These are phyloP conservation scores for Hyposmocoma kahamanoa DNA, from an alignment of 1,140 invertebrate genomes.

Conservation along the genomic window DNA sequence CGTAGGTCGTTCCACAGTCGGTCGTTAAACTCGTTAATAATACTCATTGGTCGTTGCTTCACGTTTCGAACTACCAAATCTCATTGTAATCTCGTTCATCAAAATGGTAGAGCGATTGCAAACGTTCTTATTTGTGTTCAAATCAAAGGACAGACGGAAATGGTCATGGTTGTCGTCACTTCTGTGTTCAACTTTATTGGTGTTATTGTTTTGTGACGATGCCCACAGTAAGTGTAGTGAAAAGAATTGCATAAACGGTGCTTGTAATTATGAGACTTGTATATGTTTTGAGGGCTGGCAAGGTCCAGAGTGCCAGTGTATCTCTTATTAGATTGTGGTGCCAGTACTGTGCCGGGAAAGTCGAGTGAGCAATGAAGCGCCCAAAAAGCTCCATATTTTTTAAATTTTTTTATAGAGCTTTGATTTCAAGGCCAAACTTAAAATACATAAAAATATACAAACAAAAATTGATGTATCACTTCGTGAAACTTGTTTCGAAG, in stretches of 20 bases:
- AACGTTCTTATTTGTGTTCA: constrained; percentile 90
- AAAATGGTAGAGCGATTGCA: constrained; percentile 86
- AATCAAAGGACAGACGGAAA: constrained; percentile 88
- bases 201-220: constrained; percentile 72
- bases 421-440: too few species aligned
- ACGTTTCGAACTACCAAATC: constrained; percentile 62
- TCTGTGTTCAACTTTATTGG: constrained; percentile 70
- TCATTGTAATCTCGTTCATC: constrained; percentile 71
- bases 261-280: constrained; percentile 89
- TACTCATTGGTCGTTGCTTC: constrained; percentile 53
- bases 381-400: too few species aligned
- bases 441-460: too few species aligned
- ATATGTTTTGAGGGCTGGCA: constrained; percentile 93
- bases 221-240: constrained; percentile 72
- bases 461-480: too few species aligned
- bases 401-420: too few species aligned
- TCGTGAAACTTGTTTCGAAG: too few species aligned
- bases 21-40: too few species aligned
- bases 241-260: constrained; percentile 63
- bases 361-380: too few species aligned
- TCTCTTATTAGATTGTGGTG: too few species aligned
- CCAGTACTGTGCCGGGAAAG: constrained; percentile 93
- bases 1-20: too few species aligned
- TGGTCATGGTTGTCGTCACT: constrained; percentile 70
- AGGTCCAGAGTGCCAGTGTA: constrained; percentile 87